phyloP scores from a whole-genome alignment of 2,888 invertebrate species.

The Acronicta alni region DNA sequence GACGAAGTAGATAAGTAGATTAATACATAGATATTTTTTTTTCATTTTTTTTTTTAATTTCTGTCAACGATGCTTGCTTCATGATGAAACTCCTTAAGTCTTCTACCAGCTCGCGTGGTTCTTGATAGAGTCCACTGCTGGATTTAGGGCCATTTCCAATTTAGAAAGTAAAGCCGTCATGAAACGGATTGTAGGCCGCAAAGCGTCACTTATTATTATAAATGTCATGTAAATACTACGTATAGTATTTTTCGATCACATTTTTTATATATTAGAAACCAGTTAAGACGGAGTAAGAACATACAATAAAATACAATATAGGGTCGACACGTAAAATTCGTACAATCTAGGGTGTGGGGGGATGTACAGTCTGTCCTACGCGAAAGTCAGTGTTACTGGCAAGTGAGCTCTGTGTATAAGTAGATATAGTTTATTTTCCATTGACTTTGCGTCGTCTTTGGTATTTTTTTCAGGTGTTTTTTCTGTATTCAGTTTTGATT shows the following conservation, averaged over 20 bases:
- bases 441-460: constrained; percentile 40
- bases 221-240: background rate
- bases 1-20: no score
- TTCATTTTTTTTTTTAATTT: no score
- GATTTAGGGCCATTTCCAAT: background rate
- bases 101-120: background rate
- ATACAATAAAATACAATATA: constrained; percentile 37
- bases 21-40: no score
- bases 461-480: constrained; percentile 32
- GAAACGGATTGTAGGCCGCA: background rate
- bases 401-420: constrained; percentile 68
- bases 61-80: constrained; percentile 16
- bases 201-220: background rate
- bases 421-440: constrained; percentile 55
- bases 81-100: background rate
- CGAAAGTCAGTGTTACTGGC: constrained; percentile 70
- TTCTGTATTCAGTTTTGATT: constrained; percentile 38
- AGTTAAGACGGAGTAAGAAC: constrained; percentile 50
- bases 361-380: constrained; percentile 76
- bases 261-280: constrained; percentile 24
- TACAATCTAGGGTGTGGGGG: constrained; percentile 72
- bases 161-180: background rate
- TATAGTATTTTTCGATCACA: background rate
- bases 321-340: constrained; percentile 47
- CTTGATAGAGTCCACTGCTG: background rate